Evolutionary conservation across 2,888 invertebrate genomes (phyloP).

Genomic region (Polymixis flavicincta): DNA sequence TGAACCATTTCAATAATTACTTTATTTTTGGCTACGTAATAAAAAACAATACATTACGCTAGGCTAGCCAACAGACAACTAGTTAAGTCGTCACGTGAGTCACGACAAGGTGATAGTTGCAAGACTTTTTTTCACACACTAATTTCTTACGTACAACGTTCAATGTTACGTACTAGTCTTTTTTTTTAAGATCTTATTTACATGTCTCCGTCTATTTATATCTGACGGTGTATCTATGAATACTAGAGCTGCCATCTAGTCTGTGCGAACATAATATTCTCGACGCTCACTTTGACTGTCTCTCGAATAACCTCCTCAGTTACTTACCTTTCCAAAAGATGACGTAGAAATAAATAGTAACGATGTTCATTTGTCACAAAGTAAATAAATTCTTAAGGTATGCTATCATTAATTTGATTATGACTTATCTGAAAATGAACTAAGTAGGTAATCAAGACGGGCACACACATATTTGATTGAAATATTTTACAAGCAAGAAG

Average conservation of each 20-base stretch:
- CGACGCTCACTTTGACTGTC: background rate
- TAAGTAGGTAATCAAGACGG: background rate
- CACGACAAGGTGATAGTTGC: background rate
- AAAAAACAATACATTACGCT: background rate
- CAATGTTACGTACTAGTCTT: background rate
- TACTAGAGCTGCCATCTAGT: constrained; percentile 51
- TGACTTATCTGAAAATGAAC: background rate
- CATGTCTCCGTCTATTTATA: background rate
- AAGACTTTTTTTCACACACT: background rate
- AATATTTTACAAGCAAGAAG: too few species aligned
- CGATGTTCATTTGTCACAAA: background rate
- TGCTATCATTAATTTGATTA: background rate
- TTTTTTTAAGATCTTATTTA: background rate
- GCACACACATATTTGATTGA: background rate
- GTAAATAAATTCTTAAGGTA: background rate
- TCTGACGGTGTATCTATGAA: background rate
- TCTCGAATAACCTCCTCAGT: background rate
- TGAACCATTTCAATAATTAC: too few species aligned
- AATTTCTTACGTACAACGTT: too few species aligned
- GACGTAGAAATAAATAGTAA: constrained; percentile 21
- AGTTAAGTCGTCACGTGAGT: too few species aligned
- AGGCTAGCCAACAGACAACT: background rate
- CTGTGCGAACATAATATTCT: constrained; percentile 10
- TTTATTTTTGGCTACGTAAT: background rate
- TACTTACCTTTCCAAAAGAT: constrained; percentile 25